Conservation (phyloP, 2,888 invertebrate species). For the Caenorhabditis imperialis region DNA sequence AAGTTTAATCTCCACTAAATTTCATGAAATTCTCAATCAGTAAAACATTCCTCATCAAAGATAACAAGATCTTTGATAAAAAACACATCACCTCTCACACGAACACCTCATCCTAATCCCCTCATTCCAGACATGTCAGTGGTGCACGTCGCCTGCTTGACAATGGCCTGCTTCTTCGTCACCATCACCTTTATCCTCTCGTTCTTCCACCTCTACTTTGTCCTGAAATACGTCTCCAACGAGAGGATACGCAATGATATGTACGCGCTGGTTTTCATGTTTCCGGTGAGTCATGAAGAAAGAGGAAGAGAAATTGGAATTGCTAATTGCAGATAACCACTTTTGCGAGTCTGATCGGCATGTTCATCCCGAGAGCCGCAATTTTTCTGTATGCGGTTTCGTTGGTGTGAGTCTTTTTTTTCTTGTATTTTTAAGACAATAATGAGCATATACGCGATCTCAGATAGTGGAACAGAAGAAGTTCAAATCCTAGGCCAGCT, state of each 20-base stretch:
- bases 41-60: too few relatives aligned
- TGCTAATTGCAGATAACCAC: conserved; percentile 67
- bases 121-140: conserved; percentile 69
- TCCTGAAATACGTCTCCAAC: conserved; percentile 73
- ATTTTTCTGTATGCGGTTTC: conserved; percentile 76
- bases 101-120: too few relatives aligned
- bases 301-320: background rate
- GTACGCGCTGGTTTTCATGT: conserved; percentile 75
- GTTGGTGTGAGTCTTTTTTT: conserved; percentile 70
- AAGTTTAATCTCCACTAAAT: too few relatives aligned
- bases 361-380: conserved; percentile 76
- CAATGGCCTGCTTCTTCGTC: conserved; percentile 66
- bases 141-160: conserved; percentile 64
- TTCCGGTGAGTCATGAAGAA: conserved; percentile 65
- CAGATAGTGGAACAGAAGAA: too few relatives aligned
- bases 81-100: too few relatives aligned
- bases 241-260: conserved; percentile 74
- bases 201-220: conserved; percentile 71
- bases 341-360: conserved; percentile 72
- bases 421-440: too few relatives aligned
- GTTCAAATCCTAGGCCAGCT: too few relatives aligned
- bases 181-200: conserved; percentile 66
- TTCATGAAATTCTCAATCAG: too few relatives aligned
- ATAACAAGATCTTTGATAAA: too few relatives aligned
- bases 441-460: too few relatives aligned